Base-by-base conservation (phyloP, 2,113 vertebrate genomes). In the Andinoacara biseriatus region DNA sequence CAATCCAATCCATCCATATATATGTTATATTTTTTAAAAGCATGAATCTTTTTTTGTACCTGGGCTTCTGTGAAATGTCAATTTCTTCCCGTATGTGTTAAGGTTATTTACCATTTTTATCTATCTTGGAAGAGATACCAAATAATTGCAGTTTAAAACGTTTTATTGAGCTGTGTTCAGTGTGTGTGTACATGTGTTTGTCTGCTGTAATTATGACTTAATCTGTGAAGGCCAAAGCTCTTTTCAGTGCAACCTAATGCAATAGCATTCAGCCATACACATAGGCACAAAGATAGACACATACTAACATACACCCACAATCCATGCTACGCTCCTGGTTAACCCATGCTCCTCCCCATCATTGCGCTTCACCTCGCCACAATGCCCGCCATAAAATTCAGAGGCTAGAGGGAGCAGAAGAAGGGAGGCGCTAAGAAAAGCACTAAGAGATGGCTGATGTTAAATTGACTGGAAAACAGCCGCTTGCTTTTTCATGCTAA, bases 391-490 rank as follows among this genome's bases (percentile, higher is more conserved):
- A 80, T 92, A 90, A 91, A 91, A 90, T 87, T 78, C 57, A 67
- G 78, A 84, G 89, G 75, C 24, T 83, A 69, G 61, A 72, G 79
- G 74, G 82, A 79, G 82, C 77, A 76, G 76, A 35, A 67, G 88
- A 81, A 52, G 69, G 40, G 84, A 82, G 63, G 80, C 78, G 83
- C 85, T 88, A 82, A 89, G 90, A 88, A 90, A 92, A 88, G 87
- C 75, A 74, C 75, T 29, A 80, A 90, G 81, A 81, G 67, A 90
- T 81, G 83, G 89, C 63, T 84, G 77, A 89, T 82, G 92, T 94
- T 92, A 91, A 95, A 94, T 94, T 94, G 92, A 92, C 87, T 90
- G 91, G 91, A 95, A 94, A 91, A 76, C 77, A 89, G 83, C 88
- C 57, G 82, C 91, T 85, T 58, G 88, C 90, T 90, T 93, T 83